A percentile compares a stretch with the other conserved stretches of the same genome.
Evolutionary conservation across 2,797 vertebrate species (phyloP).

Genomic region (Esox masquinongy): DNA sequence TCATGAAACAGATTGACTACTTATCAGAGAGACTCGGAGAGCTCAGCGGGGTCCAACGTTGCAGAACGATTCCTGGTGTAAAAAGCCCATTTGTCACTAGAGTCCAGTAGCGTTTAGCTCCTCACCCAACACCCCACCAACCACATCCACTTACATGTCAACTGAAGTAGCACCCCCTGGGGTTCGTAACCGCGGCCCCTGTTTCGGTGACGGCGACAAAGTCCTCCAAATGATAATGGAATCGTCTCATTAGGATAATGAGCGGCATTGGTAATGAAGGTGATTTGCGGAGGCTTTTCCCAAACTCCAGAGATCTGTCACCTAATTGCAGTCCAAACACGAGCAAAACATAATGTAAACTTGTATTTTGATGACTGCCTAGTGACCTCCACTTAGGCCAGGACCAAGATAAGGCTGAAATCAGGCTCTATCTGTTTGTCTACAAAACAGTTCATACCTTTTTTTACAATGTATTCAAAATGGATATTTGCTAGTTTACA

Average conservation of each 20-base stretch:
- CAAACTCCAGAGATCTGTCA: slow-evolving; percentile 38
- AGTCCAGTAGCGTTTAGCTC: slow-evolving; percentile 14
- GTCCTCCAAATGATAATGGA: slow-evolving; percentile 77
- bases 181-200: slow-evolving; percentile 59
- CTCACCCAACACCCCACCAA: slow-evolving; percentile 38
- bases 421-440: slow-evolving; percentile 6
- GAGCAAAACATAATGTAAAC: slow-evolving; percentile 14
- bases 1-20: slow-evolving; percentile 68
- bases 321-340: slow-evolving; percentile 9
- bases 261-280: slow-evolving; percentile 69
- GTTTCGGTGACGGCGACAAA: slow-evolving; percentile 70
- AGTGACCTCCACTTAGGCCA: too few relatives aligned
- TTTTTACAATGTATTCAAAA: not conserved
- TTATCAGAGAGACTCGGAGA: slow-evolving; percentile 55
- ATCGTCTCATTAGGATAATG: slow-evolving; percentile 77
- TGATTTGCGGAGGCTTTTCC: slow-evolving; percentile 57
- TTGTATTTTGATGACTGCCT: slow-evolving; percentile 4
- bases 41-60: slow-evolving; percentile 19
- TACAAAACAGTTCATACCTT: not conserved
- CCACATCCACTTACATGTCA: slow-evolving; percentile 30
- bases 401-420: not conserved
- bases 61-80: slow-evolving; percentile 15
- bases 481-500: not conserved
- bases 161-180: slow-evolving; percentile 48
- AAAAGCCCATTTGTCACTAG: not conserved